Conservation (phyloP, 1,140 invertebrate species). For the Oryctes rhinoceros region DNA sequence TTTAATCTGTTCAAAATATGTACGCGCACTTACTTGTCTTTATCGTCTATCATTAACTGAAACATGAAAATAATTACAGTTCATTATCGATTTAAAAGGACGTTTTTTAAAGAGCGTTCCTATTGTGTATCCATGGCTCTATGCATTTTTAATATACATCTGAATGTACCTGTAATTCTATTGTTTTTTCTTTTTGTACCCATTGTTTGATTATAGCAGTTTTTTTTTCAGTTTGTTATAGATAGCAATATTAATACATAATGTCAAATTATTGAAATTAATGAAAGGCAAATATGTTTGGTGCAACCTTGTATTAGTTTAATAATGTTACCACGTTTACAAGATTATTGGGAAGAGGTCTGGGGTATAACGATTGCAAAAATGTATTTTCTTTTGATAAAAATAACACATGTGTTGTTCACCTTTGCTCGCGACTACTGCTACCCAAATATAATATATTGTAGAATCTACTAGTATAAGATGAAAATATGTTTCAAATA, state of each 20-base stretch:
- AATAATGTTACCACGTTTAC: too few species aligned
- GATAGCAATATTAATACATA: neutral
- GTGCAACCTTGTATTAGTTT: too few species aligned
- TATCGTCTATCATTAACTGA: neutral
- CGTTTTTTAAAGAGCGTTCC: neutral
- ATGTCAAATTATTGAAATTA: too few species aligned
- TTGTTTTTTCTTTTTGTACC: neutral
- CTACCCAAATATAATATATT: too few species aligned
- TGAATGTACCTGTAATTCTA: neutral
- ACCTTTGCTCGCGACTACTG: too few species aligned
- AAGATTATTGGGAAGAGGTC: too few species aligned
- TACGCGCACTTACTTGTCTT: neutral
- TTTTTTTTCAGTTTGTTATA: neutral
- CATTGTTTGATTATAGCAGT: neutral
- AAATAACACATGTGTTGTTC: too few species aligned
- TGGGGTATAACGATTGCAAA: too few species aligned
- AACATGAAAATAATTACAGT: constrained; percentile 4
- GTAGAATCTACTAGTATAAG: too few species aligned
- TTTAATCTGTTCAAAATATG: neutral
- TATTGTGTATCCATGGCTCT: neutral
- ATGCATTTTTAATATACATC: neutral
- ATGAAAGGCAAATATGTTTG: too few species aligned
- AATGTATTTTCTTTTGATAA: too few species aligned
- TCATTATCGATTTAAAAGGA: constrained; percentile 4
- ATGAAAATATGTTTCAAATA: too few species aligned